Evolutionary conservation across 2,113 vertebrate species (phyloP).

Genomic region (Chaetodon auriga): DNA sequence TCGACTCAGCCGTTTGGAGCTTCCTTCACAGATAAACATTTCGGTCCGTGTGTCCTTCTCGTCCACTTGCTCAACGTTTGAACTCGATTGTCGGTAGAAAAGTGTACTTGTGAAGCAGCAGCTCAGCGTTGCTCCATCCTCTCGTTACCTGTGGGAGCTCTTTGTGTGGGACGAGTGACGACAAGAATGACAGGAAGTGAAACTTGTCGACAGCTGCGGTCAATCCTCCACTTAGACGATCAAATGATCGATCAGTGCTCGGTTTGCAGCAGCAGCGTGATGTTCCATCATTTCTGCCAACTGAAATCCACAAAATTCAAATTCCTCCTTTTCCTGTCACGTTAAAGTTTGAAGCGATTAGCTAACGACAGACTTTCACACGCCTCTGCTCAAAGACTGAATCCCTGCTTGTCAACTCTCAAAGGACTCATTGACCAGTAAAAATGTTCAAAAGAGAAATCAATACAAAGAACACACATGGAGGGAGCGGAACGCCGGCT

Average conservation of each 20-base stretch:
- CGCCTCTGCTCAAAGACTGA: background rate
- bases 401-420: background rate
- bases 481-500: background rate
- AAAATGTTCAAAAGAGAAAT: constrained; percentile 5
- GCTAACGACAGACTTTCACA: background rate
- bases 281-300: background rate
- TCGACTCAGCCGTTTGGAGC: background rate
- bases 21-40: background rate
- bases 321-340: background rate
- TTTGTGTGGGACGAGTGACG: background rate
- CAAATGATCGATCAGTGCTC: background rate
- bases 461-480: background rate
- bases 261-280: no score
- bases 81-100: no score
- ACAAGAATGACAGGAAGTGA: no score
- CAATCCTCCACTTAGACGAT: background rate
- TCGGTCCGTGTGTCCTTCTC: no score
- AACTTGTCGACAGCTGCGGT: no score
- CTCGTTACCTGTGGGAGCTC: background rate
- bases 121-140: background rate
- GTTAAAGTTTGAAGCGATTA: background rate
- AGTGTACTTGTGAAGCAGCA: background rate
- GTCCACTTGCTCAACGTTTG: no score
- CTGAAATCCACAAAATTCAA: background rate
- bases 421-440: background rate